Percentiles rank a stretch among this genome's conserved stretches.
Conservation (phyloP, 2,797 vertebrate species). For the Meda fulgida region DNA sequence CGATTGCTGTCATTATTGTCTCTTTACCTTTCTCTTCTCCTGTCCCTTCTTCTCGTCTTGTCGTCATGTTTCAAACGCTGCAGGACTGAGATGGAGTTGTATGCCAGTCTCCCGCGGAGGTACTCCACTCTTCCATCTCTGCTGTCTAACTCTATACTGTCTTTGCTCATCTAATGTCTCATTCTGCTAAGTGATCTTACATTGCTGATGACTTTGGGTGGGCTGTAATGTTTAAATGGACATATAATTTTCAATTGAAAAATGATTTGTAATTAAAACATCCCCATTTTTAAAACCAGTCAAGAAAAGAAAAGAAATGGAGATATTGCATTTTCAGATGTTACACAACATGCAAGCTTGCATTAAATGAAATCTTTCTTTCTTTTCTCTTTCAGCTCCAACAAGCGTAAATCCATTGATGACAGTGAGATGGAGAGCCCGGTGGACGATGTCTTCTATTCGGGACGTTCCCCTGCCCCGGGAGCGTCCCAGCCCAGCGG, state of each 20-base stretch:
- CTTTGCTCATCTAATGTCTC: slow-evolving; percentile 30
- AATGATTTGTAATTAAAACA: background rate
- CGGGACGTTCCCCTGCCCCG: slow-evolving; percentile 90
- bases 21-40: slow-evolving; percentile 41
- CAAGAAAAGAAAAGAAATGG: background rate
- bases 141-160: slow-evolving; percentile 19
- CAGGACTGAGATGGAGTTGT: slow-evolving; percentile 88
- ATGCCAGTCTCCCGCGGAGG: slow-evolving; percentile 87
- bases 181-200: background rate
- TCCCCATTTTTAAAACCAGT: background rate
- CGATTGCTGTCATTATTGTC: slow-evolving; percentile 41
- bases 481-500: slow-evolving; percentile 92
- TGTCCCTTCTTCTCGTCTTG: slow-evolving; percentile 41
- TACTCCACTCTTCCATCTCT: slow-evolving; percentile 67
- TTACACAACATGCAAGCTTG: background rate
- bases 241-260: background rate
- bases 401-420: slow-evolving; percentile 94
- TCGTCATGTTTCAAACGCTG: slow-evolving; percentile 70
- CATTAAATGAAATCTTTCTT: background rate
- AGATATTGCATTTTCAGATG: background rate
- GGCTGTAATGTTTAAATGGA: background rate
- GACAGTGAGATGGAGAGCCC: slow-evolving; percentile 98
- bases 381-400: slow-evolving; percentile 79
- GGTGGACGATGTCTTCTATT: slow-evolving; percentile 94
- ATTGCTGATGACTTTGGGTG: background rate